Percentiles rank a stretch among this genome's conserved stretches.
Conservation (phyloP, 35 echinoderm and acorn worm species). For the Amphiura filiformis region DNA sequence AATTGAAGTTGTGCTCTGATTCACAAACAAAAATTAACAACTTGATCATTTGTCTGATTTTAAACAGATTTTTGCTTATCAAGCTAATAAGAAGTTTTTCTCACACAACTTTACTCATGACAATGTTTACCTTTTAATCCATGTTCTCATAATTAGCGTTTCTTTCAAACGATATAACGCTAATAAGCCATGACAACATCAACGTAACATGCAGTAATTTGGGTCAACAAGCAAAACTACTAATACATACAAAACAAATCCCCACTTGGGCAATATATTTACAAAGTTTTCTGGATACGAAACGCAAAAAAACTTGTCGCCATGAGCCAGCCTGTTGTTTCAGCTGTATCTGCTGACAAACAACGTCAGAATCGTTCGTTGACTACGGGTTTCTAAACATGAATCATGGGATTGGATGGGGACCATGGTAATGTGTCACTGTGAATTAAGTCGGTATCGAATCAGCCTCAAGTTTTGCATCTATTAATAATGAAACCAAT, state of each 20-base stretch:
- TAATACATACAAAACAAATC: not conserved
- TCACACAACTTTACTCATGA: no score
- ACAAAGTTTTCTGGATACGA: not conserved
- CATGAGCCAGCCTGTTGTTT: not conserved
- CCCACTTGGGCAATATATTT: not conserved
- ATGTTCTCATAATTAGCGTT: no score
- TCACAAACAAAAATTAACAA: no score
- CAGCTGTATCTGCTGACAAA: not conserved
- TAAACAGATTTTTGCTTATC: no score
- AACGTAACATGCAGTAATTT: not conserved
- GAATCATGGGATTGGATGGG: not conserved
- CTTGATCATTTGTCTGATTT: no score
- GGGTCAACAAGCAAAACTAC: not conserved
- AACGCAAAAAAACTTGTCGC: not conserved
- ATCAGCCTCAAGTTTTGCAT: slow-evolving; percentile 9
- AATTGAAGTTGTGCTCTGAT: no score
- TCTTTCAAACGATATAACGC: no score
- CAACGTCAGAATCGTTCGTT: not conserved
- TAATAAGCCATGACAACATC: no score
- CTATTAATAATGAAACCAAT: not conserved
- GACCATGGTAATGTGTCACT: not conserved
- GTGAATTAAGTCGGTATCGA: not conserved
- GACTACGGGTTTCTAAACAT: not conserved
- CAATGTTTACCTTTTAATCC: no score
- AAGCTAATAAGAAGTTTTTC: no score